Evolutionary conservation across 2,888 invertebrate genomes (phyloP).

Genomic region (Melinopterus prodromus): DNA sequence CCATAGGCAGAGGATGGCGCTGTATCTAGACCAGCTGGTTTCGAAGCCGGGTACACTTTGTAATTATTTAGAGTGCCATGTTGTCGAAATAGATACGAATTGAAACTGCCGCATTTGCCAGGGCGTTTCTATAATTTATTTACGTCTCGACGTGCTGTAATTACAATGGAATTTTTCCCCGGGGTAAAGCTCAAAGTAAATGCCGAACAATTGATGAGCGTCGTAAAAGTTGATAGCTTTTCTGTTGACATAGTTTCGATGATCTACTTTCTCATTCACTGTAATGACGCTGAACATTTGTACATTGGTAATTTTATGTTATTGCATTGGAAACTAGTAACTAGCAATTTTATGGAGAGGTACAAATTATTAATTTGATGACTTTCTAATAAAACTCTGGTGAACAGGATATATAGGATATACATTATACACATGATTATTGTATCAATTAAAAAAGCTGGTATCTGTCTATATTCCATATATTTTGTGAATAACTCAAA

Average conservation of each 20-base stretch:
- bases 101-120: not conserved
- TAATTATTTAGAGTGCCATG: conserved; percentile 4
- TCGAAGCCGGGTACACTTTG: not conserved
- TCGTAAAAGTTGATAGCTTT: not conserved
- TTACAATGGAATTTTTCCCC: not conserved
- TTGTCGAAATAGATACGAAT: not conserved
- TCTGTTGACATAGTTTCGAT: not conserved
- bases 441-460: too few relatives aligned
- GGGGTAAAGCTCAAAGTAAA: not conserved
- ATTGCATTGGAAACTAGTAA: not conserved
- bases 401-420: too few relatives aligned
- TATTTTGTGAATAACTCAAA: too few relatives aligned
- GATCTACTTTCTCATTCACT: not conserved
- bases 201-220: not conserved
- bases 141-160: not conserved
- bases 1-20: not conserved
- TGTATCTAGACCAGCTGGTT: not conserved
- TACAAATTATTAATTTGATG: not conserved
- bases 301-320: not conserved
- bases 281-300: not conserved
- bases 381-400: too few relatives aligned
- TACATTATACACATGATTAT: too few relatives aligned
- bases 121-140: not conserved
- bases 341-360: not conserved
- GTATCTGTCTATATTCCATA: too few relatives aligned